phyloP scores from a whole-genome alignment of 2,888 invertebrate genomes.

The Odontomyia ornata region DNA sequence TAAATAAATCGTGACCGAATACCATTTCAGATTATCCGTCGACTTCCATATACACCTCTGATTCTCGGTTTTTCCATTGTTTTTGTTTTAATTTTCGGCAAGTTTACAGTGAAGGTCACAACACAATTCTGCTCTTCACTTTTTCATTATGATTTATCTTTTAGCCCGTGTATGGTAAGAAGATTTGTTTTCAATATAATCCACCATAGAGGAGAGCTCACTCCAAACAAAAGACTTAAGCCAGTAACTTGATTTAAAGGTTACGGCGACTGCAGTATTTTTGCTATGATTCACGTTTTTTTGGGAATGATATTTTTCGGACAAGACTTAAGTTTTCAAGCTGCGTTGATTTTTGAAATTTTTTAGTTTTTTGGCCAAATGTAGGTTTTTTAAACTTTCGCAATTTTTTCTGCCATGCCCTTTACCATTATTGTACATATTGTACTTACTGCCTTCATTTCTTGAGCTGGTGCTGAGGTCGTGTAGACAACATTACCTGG shows the following conservation, averaged over 20 bases:
- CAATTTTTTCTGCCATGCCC: neutral
- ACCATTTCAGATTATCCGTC: constrained; percentile 28
- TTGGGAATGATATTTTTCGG: neutral
- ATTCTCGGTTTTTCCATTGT: neutral
- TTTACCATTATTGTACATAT: too few species aligned
- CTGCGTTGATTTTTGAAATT: too few species aligned
- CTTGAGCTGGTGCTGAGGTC: constrained; percentile 14
- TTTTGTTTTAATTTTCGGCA: neutral
- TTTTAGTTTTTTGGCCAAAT: too few species aligned
- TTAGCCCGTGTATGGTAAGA: too few species aligned
- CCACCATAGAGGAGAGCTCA: too few species aligned
- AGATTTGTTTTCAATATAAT: too few species aligned
- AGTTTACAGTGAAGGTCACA: neutral
- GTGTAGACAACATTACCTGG: constrained; percentile 35
- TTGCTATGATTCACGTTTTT: neutral
- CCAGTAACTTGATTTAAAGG: too few species aligned
- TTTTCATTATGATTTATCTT: neutral
- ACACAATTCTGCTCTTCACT: neutral
- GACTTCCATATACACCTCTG: constrained; percentile 42
- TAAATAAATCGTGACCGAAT: constrained; percentile 48
- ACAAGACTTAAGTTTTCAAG: too few species aligned
- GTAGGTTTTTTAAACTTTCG: too few species aligned
- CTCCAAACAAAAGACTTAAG: too few species aligned
- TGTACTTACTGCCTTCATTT: neutral
- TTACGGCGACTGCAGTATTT: neutral